A percentile compares a stretch with the other conserved stretches of the same genome.
These are phyloP conservation scores for Bombylius major DNA, from an alignment of 2,888 invertebrate genomes.

Conservation along the genomic window DNA sequence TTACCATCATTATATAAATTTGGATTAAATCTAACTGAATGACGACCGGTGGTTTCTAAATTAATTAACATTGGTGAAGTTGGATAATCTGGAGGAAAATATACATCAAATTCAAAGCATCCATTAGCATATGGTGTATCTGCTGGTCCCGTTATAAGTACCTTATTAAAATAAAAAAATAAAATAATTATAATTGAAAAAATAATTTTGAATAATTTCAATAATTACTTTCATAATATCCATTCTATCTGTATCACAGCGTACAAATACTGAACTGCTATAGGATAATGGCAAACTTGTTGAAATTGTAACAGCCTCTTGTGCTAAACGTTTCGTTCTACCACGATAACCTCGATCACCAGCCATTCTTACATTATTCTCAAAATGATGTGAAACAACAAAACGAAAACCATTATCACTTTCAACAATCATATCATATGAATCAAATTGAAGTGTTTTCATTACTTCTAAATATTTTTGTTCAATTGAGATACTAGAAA, in stretches of 20 bases:
- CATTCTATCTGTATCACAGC: conserved; percentile 85
- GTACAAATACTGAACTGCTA: conserved; percentile 88
- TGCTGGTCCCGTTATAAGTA: conserved; percentile 81
- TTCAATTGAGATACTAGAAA: conserved; percentile 46
- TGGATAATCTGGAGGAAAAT: conserved; percentile 74
- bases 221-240: conserved; percentile 80
- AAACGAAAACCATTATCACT: conserved; percentile 64
- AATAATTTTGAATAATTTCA: not conserved
- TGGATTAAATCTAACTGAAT: conserved; percentile 83
- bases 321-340: conserved; percentile 81
- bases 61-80: conserved; percentile 82
- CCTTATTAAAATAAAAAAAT: conserved; percentile 38
- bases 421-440: conserved; percentile 84
- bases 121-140: conserved; percentile 89
- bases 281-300: conserved; percentile 84
- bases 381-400: conserved; percentile 80
- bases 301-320: conserved; percentile 87
- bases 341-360: conserved; percentile 78
- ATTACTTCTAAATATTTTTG: conserved; percentile 75
- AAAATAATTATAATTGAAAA: not conserved
- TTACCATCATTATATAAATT: conserved; percentile 93
- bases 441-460: conserved; percentile 83
- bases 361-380: conserved; percentile 71
- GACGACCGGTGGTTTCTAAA: conserved; percentile 79
- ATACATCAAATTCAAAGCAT: conserved; percentile 83